These are phyloP conservation scores for Sphenopsis melanotis DNA, from an alignment of 2,797 vertebrate genomes.

Conservation along the genomic window DNA sequence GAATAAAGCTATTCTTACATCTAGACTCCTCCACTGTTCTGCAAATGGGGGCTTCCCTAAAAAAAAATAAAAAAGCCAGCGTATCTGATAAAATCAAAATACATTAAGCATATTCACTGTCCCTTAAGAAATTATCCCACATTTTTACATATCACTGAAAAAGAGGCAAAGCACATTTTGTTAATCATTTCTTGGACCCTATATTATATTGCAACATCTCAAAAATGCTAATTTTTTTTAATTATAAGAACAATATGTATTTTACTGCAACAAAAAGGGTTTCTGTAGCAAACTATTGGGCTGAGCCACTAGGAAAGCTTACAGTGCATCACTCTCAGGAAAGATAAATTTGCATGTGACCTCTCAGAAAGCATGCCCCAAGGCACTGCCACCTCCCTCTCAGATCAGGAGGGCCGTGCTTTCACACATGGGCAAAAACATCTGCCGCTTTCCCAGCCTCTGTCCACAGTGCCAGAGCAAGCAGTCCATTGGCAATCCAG, in stretches of 20 bases:
- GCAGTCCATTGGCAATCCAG: not conserved
- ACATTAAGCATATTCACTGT: not conserved
- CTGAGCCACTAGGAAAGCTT: not conserved
- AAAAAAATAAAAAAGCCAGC: not conserved
- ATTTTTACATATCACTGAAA: not conserved
- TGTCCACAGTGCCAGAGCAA: not conserved
- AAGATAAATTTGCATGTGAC: not conserved
- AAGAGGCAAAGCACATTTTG: not conserved
- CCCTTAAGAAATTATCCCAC: not conserved
- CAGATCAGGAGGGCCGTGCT: not conserved
- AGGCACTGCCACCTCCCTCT: not conserved
- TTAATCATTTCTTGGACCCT: not conserved
- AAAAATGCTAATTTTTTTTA: not conserved
- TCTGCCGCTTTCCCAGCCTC: not conserved
- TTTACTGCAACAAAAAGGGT: not conserved
- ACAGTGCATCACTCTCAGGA: not conserved
- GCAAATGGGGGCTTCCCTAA: not conserved
- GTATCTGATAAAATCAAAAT: not conserved
- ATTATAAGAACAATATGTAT: not conserved
- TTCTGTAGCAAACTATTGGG: not conserved
- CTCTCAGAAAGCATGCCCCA: not conserved
- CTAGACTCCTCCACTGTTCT: not conserved
- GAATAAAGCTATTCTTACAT: not conserved
- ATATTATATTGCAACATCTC: not conserved
- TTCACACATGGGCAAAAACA: not conserved